Conservation (phyloP, 2,797 vertebrate species). For the Novumbra hubbsi region DNA sequence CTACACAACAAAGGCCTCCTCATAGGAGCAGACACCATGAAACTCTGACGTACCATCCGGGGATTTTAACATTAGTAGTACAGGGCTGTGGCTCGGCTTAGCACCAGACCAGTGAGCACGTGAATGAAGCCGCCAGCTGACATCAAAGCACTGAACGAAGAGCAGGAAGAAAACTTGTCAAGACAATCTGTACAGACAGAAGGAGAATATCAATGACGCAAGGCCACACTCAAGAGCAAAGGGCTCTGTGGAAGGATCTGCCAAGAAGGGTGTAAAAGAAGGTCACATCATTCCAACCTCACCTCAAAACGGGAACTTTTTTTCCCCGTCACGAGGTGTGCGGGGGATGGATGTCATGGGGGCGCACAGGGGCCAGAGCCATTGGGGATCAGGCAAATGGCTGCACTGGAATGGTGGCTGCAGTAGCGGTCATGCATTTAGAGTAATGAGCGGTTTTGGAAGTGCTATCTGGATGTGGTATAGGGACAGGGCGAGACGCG, state of each 20-base stretch:
- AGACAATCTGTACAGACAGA: slow-evolving; percentile 44
- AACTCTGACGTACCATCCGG: background rate
- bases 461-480: slow-evolving; percentile 17
- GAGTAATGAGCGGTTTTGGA: slow-evolving; percentile 17
- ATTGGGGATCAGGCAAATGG: background rate
- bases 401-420: background rate
- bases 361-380: background rate
- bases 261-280: slow-evolving; percentile 21
- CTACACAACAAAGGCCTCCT: background rate
- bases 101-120: slow-evolving; percentile 40
- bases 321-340: background rate
- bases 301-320: slow-evolving; percentile 12
- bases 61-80: background rate
- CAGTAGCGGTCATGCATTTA: slow-evolving; percentile 18
- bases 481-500: slow-evolving; percentile 17
- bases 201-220: slow-evolving; percentile 34
- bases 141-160: slow-evolving; percentile 54
- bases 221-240: slow-evolving; percentile 23
- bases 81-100: background rate
- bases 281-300: slow-evolving; percentile 28
- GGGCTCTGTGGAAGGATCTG: slow-evolving; percentile 2
- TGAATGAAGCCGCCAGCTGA: slow-evolving; percentile 50
- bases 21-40: slow-evolving; percentile 2
- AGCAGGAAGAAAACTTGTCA: slow-evolving; percentile 49
- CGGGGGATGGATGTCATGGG: slow-evolving; percentile 2